Evolutionary conservation across 2,888 invertebrate species (phyloP), one percentile per base, ranked within the genome.

Genomic region (Portevinia maculata): DNA sequence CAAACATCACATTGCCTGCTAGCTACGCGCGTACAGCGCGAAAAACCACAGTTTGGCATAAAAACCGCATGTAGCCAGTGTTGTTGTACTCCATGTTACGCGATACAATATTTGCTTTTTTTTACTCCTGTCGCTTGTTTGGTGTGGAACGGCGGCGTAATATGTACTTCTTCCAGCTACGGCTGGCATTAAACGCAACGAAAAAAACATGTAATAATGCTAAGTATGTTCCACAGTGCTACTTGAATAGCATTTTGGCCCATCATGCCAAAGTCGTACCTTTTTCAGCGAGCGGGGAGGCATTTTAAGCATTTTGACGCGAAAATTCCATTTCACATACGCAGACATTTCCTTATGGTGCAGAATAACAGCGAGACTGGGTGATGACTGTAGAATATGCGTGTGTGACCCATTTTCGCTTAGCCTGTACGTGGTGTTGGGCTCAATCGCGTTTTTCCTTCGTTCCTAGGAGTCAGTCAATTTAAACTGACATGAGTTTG

Each of bases 351-450:
- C 15, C 1, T 13, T 19, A 11, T 28, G 8, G 11, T 19, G 17
- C 1, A 15, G 52, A 30, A 15, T n/a, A 2, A 11, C 1, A 28
- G 8, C 4, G 15, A 1, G 3, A 19, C 11, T 34, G 62, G n/a
- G 28, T 21, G 71, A 59, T 52, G 71, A 57, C 39, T 39, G 15
- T 30, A 46, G 24, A 34, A 70, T 37, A 55, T 67, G 65, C 60
- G 83, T 78, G 83, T 78, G 78, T 52, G 71, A 78, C 78, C 78
- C 55, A 78, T 78, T 78, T 83, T 78, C 71, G 71, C 65, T 71
- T 64, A 65, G 55, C 13, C n/a, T 37, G 41, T 24, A 2, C 24
- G 24, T 24, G 13, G 39, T 39, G 17, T 4, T 19, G 15, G 17
- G 7, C 19, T 19, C 3, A 3, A 19, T 44, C 17, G 19, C 13